Evolutionary conservation across 2,113 vertebrate species (phyloP).

Genomic region (Oxyura jamaicensis): DNA sequence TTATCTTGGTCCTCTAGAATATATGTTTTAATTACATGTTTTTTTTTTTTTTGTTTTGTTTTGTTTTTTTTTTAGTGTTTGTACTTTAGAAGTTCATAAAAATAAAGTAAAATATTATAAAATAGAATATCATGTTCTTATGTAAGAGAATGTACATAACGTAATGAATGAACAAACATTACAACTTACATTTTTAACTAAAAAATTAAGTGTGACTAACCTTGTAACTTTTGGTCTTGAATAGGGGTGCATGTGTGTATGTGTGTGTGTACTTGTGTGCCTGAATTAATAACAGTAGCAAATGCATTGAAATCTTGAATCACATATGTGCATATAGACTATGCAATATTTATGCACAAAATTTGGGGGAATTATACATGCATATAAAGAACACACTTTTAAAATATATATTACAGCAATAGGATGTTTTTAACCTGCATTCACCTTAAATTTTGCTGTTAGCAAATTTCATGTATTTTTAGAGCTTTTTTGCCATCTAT

Average conservation of each 20-base stretch:
- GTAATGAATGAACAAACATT: too few species aligned
- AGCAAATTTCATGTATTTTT: not conserved
- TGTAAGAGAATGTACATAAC: not conserved
- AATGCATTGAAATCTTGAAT: not conserved
- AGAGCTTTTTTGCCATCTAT: not conserved
- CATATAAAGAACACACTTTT: not conserved
- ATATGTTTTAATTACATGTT: slow-evolving; percentile 19
- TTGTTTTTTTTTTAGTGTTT: not conserved
- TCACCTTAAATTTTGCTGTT: not conserved
- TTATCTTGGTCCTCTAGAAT: slow-evolving; percentile 3
- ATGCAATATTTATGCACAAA: not conserved
- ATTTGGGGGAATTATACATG: not conserved
- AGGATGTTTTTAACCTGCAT: not conserved
- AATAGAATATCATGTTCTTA: not conserved
- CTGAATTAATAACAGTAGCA: not conserved
- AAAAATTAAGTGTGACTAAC: not conserved
- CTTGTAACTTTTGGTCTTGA: not conserved
- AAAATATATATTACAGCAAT: not conserved
- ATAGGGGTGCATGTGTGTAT: fast-evolving
- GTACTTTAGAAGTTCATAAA: not conserved
- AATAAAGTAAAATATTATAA: slow-evolving; percentile 3
- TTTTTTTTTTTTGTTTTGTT: not conserved
- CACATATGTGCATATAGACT: not conserved
- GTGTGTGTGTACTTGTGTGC: not conserved
- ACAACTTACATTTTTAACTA: not conserved